Base-by-base conservation (phyloP, 2,113 vertebrate species). In the Ibidorhyncha struthersii region DNA sequence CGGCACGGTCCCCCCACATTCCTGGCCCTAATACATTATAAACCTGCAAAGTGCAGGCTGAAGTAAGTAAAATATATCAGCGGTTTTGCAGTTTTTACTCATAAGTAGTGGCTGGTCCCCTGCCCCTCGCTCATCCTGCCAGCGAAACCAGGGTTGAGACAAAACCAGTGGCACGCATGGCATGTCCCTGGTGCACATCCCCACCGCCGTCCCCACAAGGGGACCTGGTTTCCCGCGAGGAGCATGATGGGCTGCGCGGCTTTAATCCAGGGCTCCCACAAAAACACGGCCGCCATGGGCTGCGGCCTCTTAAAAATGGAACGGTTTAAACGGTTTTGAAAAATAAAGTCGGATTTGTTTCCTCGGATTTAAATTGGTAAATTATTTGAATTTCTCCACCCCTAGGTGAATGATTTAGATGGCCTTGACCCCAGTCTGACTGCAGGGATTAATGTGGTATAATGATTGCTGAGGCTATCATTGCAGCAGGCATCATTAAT, bases 401-500 rank as follows among this genome's bases (percentile, higher is more conserved):
- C 99, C 98, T 98, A 98, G 99, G 99, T 99, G 99, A 99, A 99
- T 98, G 98, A 99, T 99, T 99, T 98, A 98, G 98, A 98, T 98
- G 99, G 99, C 99, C 99, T 99, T 99, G 99, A 99, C 99, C 99
- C 99, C 98, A 96, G 98, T 96, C 98, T 99, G 99, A 99, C 99
- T 99, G 99, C 99, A 98, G 99, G 99, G 99, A 99, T 99, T 99
- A 99, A 99, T 99, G 99, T 98, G 98, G 98, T 98, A 98, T 99
- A 99, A 99, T 99, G 99, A 99, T 99, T 99, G 99, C 99, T 99
- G 99, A 99, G 99, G 99, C 99, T 99, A 99, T 99, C 99, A 99
- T 99, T 99, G 99, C 99, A 98, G 99, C 99, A 98, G 99, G 99
- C 99, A 99, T 99, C 99, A 99, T 99, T 99, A 99, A 99, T 99